A percentile compares a stretch with the other conserved stretches of the same genome.
Evolutionary conservation across 2,888 invertebrate species (phyloP).

Genomic region (Ditula angustiorana): DNA sequence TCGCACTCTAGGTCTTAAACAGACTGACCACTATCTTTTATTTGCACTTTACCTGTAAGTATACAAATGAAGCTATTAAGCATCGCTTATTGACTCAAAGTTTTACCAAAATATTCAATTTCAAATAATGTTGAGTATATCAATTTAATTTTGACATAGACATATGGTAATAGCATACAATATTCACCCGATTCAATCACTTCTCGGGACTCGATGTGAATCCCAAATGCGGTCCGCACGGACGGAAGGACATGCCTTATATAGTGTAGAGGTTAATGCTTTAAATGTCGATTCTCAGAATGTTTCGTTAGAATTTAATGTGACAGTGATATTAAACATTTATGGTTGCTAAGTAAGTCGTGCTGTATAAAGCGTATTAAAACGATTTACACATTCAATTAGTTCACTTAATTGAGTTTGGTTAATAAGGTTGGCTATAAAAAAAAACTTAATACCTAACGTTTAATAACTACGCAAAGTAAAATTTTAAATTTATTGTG

Average conservation of each 20-base stretch:
- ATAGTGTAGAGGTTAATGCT: constrained; percentile 50
- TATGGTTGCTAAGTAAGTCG: constrained; percentile 6
- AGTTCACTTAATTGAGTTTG: neutral
- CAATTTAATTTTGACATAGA: constrained; percentile 30
- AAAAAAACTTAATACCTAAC: too few species aligned
- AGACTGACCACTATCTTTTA: too few species aligned
- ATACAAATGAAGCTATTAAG: too few species aligned
- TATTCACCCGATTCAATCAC: constrained; percentile 50
- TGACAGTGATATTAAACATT: neutral
- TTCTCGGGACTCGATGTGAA: constrained; percentile 46
- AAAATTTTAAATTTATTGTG: too few species aligned
- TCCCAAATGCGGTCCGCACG: constrained; percentile 52
- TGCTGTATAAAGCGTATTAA: constrained; percentile 6
- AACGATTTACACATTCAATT: constrained; percentile 13
- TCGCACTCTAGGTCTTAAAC: too few species aligned
- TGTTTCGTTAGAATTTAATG: constrained; percentile 16
- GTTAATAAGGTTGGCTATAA: neutral
- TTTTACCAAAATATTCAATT: neutral
- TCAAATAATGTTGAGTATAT: constrained; percentile 1
- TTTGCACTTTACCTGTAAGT: too few species aligned
- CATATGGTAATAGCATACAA: constrained; percentile 38
- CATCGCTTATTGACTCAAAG: too few species aligned
- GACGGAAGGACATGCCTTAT: constrained; percentile 57
- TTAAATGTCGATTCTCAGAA: constrained; percentile 44
- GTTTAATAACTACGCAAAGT: too few species aligned